Base-by-base conservation (phyloP, 2,797 vertebrate genomes). In the Pelobates cultripes region DNA sequence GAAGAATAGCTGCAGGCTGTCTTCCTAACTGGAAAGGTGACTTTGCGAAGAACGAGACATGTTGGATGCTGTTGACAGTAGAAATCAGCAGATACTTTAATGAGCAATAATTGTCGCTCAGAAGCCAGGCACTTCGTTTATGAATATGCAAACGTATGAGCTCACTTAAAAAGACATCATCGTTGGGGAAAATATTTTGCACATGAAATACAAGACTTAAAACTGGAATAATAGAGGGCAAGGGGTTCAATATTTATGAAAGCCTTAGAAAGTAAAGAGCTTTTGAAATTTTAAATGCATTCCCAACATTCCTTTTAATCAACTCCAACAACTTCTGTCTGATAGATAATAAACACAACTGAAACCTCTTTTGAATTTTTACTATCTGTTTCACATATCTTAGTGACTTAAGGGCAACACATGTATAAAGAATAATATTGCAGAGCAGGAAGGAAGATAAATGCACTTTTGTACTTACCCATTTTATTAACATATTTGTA, bases 1-100 rank as follows among this genome's bases (percentile, higher is more conserved):
- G 78, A 43, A 86, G 7, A 85, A 73, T 86, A 69, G 70, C 77
- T 85, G 13, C 73, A 0, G 69, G 77, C 77, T 75, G 76, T 80
- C 73, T 82, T 86, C 73, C 85, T 86, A 85, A 86, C 84, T 85
- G 77, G 12, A 73, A 85, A 75, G 81, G 85, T 83, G 17, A 69
- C 81, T 83, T 70, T 85, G 55, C 44, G 57, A 61, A 76, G 70
- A 75, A 70, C 61, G 63, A 83, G 79, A 43, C 13, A 70, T 70
- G 57, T 63, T 85, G 12, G 76, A 60, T 78, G 3, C 75, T 84
- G 82, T 79, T 79, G 77, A 84, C 82, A 84, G 82, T 79, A 68
- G 43, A 84, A 83, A 79, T 83, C 76, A 77, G 70, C 43, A 78
- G 77, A 53, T 74, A 79, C 64, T 75, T 83, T 74, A 83, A 70